Evolutionary conservation across 2,113 vertebrate genomes (phyloP), one percentile per base, ranked within the genome.

Genomic region (Poeciliopsis turrubarensis): DNA sequence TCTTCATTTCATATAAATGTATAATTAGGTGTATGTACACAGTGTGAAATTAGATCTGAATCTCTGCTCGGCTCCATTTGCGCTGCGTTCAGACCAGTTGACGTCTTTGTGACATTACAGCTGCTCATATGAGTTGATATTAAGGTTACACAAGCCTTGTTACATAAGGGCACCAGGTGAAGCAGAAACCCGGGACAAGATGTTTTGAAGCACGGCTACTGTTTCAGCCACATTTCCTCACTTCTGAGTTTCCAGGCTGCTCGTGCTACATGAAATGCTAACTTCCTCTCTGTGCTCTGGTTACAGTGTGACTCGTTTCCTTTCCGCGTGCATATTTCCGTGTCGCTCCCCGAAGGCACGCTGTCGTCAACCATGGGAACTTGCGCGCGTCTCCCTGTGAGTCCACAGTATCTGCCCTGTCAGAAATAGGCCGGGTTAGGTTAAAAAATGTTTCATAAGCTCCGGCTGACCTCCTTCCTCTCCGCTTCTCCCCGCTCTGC

Each of bases 381-480:
- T 87, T 85, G 87, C 85, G 80, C 74, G 80, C 74, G 75, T 86
- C 78, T 87, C 77, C 82, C 80, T 87, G 79, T 73, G 84, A 83
- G 75, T 87, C 82, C 80, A 78, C 80, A 80, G 82, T 82, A 57
- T 81, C 83, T 88, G 84, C 87, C 83, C 81, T 82, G 88, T 93
- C 90, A 93, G 87, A 93, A 95, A 91, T 91, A 93, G 91, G 91
- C 88, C 91, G 86, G 80, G 91, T 91, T 90, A 86, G 87, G 92
- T 92, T 92, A 83, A 84, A 92, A 86, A 92, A 87, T 89, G 90
- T 93, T 94, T 92, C 90, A 91, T 94, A 94, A 94, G 91, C 90
- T 89, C 39, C 85, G 80, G 74, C 79, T 94, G 91, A 93, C 91
- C 93, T 93, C 92, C 88, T 92, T 93, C 85, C 68, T 86, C 72